These are phyloP conservation scores for Antechinus flavipes DNA, from an alignment of 2,113 vertebrate species.

Conservation along the genomic window DNA sequence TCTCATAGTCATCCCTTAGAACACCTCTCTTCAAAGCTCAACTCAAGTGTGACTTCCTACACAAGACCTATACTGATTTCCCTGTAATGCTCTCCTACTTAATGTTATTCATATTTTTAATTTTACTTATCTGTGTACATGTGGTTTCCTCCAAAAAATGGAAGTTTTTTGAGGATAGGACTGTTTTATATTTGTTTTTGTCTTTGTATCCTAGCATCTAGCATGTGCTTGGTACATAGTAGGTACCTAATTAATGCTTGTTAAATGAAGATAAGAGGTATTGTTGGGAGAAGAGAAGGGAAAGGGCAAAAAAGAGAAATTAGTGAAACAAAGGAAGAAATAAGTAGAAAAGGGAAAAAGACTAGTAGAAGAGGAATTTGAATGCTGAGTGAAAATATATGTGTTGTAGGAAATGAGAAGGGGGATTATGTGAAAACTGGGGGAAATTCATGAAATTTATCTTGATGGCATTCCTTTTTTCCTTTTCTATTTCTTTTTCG, in stretches of 20 bases:
- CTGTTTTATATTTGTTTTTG: background rate
- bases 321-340: background rate
- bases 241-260: background rate
- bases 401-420: background rate
- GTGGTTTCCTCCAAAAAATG: background rate
- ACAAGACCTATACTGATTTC: background rate
- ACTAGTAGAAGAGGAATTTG: slow-evolving; percentile 4
- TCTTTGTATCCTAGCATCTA: background rate
- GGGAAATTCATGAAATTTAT: background rate
- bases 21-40: background rate
- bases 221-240: background rate
- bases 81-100: background rate
- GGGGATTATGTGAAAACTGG: background rate
- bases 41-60: background rate
- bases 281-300: background rate
- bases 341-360: background rate
- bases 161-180: background rate
- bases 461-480: background rate
- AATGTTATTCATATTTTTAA: background rate
- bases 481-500: background rate
- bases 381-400: slow-evolving; percentile 1
- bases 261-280: background rate
- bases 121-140: background rate
- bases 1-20: background rate
- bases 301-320: background rate